Evolutionary conservation across 2,888 invertebrate species (phyloP), one percentile per base, ranked within the genome.

Genomic region (Volucella inanis): DNA sequence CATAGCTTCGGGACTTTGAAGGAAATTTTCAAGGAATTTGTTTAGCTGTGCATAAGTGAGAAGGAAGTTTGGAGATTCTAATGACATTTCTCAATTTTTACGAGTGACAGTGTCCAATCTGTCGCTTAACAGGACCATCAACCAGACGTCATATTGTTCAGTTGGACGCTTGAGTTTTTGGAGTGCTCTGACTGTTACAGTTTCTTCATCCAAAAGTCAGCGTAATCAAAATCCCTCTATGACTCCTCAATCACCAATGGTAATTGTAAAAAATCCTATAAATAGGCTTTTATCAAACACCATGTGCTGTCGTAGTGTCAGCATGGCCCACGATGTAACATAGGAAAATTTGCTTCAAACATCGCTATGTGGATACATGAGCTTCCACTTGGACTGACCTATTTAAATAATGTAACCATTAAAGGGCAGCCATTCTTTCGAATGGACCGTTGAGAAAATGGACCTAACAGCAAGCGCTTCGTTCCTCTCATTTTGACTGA

Each of bases 81-180:
- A n/a, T n/a, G n/a, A n/a, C n/a, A n/a, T n/a, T n/a, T n/a, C n/a
- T n/a, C n/a, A n/a, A n/a, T n/a, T n/a, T n/a, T n/a, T n/a, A n/a
- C n/a, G n/a, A n/a, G n/a, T n/a, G n/a, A n/a, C n/a, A n/a, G n/a
- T n/a, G n/a, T n/a, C n/a, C n/a, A n/a, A n/a, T n/a, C n/a, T n/a
- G n/a, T n/a, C 22, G 22, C 22, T 79, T 15, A 65, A 38, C 1
- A 67, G 54, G 11, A 61, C 54, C 10, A 80, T 54, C 11, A 76
- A 43, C 76, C 76, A 82, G 31, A 76, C 71, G 50, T 77, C 71
- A 71, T 61, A 77, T 2, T 72, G 64, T 8, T 54, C 15, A 1
- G 65, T 81, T 12, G 68, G 70, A 8, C 75, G 55, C 1, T 45
- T 57, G 3, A 76, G 75, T 15, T 81, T 55, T 15, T 55, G 43